phyloP scores from a whole-genome alignment of 2,797 vertebrate genomes.

The Lacerta bilineata region DNA sequence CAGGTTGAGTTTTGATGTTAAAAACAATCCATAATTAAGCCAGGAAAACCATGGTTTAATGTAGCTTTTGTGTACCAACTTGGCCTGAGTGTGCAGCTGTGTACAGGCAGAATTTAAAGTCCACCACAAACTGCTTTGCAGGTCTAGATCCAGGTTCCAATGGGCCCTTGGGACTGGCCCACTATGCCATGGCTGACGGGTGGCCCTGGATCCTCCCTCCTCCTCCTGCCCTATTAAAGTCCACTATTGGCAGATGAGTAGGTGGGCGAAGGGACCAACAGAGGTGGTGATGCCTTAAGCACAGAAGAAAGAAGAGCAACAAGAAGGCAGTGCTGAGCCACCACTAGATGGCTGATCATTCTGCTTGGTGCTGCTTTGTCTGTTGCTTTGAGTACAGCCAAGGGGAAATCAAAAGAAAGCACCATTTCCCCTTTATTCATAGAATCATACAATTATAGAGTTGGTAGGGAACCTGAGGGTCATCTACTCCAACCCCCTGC shows the following conservation, averaged over 20 bases:
- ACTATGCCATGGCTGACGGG: neutral
- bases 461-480: too few species aligned
- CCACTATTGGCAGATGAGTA: neutral
- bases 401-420: neutral
- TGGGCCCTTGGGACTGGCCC: neutral
- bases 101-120: neutral
- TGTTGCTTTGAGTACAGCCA: neutral
- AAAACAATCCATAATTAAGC: neutral
- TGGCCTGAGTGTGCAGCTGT: neutral
- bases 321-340: neutral
- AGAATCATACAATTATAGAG: too few species aligned
- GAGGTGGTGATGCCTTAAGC: neutral
- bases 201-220: neutral
- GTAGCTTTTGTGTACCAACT: neutral
- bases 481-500: too few species aligned
- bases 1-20: too few species aligned
- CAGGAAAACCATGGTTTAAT: slow-evolving; percentile 1
- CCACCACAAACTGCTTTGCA: neutral
- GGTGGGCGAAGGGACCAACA: neutral
- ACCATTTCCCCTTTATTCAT: neutral
- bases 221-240: neutral
- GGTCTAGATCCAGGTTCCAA: neutral
- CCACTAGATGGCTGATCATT: neutral
- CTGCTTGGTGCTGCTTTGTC: neutral
- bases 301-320: neutral